Conservation (phyloP, 2,888 invertebrate genomes). For the Augiades crinisus region DNA sequence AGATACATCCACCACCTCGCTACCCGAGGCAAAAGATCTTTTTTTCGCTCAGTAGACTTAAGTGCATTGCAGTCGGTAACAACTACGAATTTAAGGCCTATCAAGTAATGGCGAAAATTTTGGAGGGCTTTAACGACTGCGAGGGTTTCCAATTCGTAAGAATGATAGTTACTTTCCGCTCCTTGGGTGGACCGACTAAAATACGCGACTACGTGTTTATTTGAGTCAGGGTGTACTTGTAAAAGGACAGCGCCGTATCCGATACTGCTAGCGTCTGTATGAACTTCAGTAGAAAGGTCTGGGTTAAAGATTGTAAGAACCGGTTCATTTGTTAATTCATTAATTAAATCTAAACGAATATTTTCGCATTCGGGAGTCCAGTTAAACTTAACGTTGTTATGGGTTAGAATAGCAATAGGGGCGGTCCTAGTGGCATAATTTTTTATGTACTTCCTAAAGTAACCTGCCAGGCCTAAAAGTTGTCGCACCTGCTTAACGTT, state of each 20-base stretch:
- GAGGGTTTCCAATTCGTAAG: neutral
- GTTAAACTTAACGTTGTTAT: constrained; percentile 22
- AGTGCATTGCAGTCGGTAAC: constrained; percentile 34
- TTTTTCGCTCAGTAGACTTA: constrained; percentile 37
- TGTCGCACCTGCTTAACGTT: constrained; percentile 30
- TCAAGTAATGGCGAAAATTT: neutral
- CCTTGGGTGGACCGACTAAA: neutral
- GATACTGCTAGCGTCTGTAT: constrained; percentile 30
- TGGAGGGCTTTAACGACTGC: neutral
- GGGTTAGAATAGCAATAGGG: constrained; percentile 18
- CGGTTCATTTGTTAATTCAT: constrained; percentile 24
- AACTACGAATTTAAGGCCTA: neutral
- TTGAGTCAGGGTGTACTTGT: neutral
- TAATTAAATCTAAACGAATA: constrained; percentile 25
- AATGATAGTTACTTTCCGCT: neutral
- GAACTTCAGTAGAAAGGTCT: constrained; percentile 24
- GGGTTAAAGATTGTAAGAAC: constrained; percentile 30
- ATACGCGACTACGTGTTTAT: neutral
- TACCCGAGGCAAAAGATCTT: constrained; percentile 41
- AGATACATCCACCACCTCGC: constrained; percentile 43
- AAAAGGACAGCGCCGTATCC: constrained; percentile 27
- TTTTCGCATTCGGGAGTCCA: constrained; percentile 27
- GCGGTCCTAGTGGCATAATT: constrained; percentile 24
- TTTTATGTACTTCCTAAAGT: constrained; percentile 30
- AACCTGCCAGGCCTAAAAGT: constrained; percentile 31